Evolutionary conservation across 2,888 invertebrate genomes (phyloP), one percentile per base, ranked within the genome.

Genomic region (Heteromurus nitidus): DNA sequence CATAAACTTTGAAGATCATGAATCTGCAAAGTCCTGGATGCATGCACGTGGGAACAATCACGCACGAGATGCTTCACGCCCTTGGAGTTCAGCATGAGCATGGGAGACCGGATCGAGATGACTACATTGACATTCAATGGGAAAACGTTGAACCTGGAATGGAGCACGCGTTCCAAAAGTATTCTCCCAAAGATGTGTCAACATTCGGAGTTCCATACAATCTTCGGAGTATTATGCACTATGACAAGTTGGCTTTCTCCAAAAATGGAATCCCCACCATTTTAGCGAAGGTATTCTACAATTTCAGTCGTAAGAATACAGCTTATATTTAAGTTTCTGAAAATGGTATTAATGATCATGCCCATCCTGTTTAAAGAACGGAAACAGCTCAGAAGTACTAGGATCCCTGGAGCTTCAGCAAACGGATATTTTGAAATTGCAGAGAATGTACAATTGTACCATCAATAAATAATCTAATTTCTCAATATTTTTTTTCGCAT

Each of bases 21-120:
- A 67, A 67, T 26, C 26, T 67, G 3, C 67, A 67, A 67, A 50
- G 47, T 26, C 67, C 67, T 13, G 67, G 67, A 1, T 67, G 67
- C 28, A 67, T 67, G 67, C 3, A 24, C 16, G 24, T 73, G 24
- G 79, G 79, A 0, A 79, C 79, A 1, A 55, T 77, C 13, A 70
- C 65, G 70, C 79, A 79, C 20, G 79, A 79, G n/a, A 68, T 74
- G 74, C 65, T 80, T 20, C 80, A 80, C 24, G 80, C 80, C 3
- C 36, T 84, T 1, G 84, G 84, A 0, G 81, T 72, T n/a, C 47
- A 64, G n/a, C 84, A 84, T 53, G 84, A 84, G 42, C 84, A 84
- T 16, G 62, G 42, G 0, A 36, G 84, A 1, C 79, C 77, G 3
- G 82, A 84, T 50, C 62, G 84, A n/a, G 84, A 84, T 58, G 73